Evolutionary conservation across 2,113 vertebrate genomes (phyloP), one percentile per base, ranked within the genome.

Genomic region (Phylloscopus whistleri): DNA sequence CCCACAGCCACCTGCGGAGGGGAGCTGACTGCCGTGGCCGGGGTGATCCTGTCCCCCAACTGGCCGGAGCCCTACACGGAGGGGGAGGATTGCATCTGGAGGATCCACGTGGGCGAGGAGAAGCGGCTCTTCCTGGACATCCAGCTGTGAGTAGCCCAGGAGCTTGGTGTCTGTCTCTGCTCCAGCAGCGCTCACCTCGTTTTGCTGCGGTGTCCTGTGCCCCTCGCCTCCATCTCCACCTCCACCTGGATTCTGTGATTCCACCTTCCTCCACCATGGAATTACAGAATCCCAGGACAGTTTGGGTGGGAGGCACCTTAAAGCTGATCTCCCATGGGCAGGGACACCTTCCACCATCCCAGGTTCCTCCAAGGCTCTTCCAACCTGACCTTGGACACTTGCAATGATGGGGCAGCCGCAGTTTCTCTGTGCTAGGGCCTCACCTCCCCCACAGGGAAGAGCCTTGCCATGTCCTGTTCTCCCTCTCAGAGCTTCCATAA

Each of bases 81-180:
- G 91, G 99, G 99, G 1, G 99, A 99, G 95, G 99, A 99, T 91
- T 99, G 99, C 87, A 86, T 99, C 98, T 99, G 99, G 99, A 98
- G 98, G 96, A 98, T 99, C 33, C 99, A 99, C 0, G 99, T 99
- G 0, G 98, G 98, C 0, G 99, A 99, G 89, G 99, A 99, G 86
- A 99, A 99, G 63, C 96, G 99, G 20, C 98, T 99, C 53, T 98
- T 99, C 92, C 96, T 99, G 37, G 99, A 99, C 66, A 98, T 99
- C 23, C 99, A 99, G 68, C 98, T 99, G 99, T 99, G 98, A 98
- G 98, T 98, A 87, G 80, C 9, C 16, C 35, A 13, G 70, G 46
- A 21, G 5, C 33, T 21, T 2, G 0, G 31, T 16, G 22, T 4
- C 2, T 27, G 41, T 16, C 55, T 28, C 56, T 70, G 48, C 33